Base-by-base conservation (phyloP, 2,113 vertebrate species). In the Dicaeum eximium region DNA sequence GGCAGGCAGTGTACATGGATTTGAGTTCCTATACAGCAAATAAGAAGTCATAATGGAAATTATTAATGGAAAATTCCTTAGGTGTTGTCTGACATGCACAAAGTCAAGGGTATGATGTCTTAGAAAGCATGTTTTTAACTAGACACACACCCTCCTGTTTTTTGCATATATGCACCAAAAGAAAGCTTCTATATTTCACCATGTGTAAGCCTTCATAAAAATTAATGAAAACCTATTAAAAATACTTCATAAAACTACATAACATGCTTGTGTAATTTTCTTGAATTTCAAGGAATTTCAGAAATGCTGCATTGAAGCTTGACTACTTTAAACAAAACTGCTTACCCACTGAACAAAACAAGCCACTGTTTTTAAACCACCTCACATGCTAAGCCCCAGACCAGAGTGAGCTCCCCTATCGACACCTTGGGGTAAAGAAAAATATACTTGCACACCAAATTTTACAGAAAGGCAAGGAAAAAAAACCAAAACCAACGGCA, bases 401-500 rank as follows among this genome's bases (percentile, higher is more conserved):
- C 7, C 33, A 54, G 31, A 72, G 20, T 6, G 10, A 89, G 57
- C 51, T 79, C 16, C 61, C n/a, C 62, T 88, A 66, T 61, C 5
- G 30, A 90, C 94, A 96, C n/a, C 88, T 45, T 71, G 73, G 53
- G 94, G 90, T 57, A 61, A 83, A 64, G 37, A 40, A 71, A 81
- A 92, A 80, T 3, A 62, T 2, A 72, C 22, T 13, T 21, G 10
- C 13, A 35, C 16, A 17, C 6, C 21, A 51, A 27, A 60, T 50
- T 78, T 73, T 38, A 15, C 57, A 80, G 42, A 24, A 10, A 37
- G 27, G 4, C 4, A 9, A 8, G 15, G 11, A 0, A 30, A 48
- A 70, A 45, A 25, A 0, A 2, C 13, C 27, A 28, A 33, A 69
- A 27, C 31, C n/a, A 60, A 24, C 5, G 6, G 6, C 12, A 54